Evolutionary conservation across 2,888 invertebrate species (phyloP), one percentile per base, ranked within the genome.

Genomic region (Cephus nigrinus): DNA sequence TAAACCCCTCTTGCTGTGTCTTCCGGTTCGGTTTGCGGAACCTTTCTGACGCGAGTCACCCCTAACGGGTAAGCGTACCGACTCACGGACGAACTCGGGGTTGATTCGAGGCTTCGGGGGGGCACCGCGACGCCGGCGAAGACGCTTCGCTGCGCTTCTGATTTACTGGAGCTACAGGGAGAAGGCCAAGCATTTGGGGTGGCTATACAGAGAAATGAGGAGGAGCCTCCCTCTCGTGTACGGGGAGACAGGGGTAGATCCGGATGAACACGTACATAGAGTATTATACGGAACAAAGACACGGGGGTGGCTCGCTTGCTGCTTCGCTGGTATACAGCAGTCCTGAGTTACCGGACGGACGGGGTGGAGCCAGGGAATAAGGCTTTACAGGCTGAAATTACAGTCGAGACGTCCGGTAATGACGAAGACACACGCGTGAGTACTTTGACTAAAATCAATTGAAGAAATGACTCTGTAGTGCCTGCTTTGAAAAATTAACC

Each of bases 81-180:
- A 84, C 79, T 82, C 81, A 77, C 75, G 81, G 80, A 85, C 23
- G 55, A 55, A 55, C 23, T 33, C 40, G 78, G 85, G 83, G 83
- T 82, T 83, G 84, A 85, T 85, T 85, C 83, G 78, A 77, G 79
- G 77, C 80, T 80, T 77, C 78, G 32, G 76, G 68, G 78, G 74
- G 76, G 74, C 72, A 77, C 77, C 78, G 74, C 79, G 79, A 79
- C 74, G 79, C 79, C 78, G 82, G 81, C 81, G 84, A 87, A 84
- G 87, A 89, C 83, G 88, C 89, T 89, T 84, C 83, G 88, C 86
- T 89, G 88, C 87, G 81, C 83, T 86, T 87, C 87, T 88, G 88
- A 89, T 88, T 89, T 88, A 88, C 82, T 82, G 84, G 82, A 86
- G 80, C 78, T 82, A 78, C 80, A 76, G 79, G 78, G 81, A 82